A percentile compares a stretch with the other conserved stretches of the same genome.
Conservation (phyloP, 2,888 invertebrate genomes). For the Oligia latruncula region DNA sequence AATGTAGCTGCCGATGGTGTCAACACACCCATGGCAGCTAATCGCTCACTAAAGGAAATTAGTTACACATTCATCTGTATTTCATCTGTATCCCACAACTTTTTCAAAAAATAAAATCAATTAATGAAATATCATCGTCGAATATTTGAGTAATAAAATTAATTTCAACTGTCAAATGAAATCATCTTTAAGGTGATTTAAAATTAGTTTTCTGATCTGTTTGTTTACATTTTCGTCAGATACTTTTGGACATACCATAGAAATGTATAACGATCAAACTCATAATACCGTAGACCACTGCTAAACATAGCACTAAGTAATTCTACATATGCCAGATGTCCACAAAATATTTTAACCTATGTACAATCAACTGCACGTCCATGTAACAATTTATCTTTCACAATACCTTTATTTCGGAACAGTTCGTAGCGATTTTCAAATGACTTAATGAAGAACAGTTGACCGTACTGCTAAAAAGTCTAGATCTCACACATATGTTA, state of each 20-base stretch:
- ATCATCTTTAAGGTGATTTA: neutral
- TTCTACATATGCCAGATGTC: neutral
- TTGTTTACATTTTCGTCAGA: neutral
- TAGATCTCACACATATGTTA: slow-evolving; percentile 25
- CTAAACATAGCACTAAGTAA: neutral
- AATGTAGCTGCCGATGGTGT: neutral
- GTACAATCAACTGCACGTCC: no score
- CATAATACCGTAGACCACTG: neutral
- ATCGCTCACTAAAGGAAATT: neutral
- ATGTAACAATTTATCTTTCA: neutral
- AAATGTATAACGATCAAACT: neutral
- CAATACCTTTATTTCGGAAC: neutral
- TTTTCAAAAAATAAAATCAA: no score
- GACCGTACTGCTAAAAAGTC: slow-evolving; percentile 12
- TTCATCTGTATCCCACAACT: neutral
- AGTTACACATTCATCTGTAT: neutral
- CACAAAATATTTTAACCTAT: neutral
- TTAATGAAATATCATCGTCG: neutral
- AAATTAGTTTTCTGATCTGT: neutral
- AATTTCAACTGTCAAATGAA: neutral
- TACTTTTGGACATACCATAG: neutral
- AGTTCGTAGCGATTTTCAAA: neutral
- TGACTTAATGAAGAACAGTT: neutral
- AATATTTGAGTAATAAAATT: neutral
- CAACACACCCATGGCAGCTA: neutral